Percentiles rank a stretch among this genome's conserved stretches.
Evolutionary conservation across 1,140 invertebrate species (phyloP).

Genomic region (Lucilia sericata): DNA sequence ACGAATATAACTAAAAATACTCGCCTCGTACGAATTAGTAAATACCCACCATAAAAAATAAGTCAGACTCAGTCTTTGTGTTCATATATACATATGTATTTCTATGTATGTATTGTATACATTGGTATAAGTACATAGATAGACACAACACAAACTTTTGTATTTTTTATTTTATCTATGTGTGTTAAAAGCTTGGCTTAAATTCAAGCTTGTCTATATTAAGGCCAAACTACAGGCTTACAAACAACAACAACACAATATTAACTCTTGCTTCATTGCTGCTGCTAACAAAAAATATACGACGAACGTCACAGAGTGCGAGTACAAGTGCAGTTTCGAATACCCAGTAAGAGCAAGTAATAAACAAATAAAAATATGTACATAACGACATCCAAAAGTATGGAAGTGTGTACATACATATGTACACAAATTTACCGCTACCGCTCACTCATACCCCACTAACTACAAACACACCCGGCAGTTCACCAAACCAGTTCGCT

Average conservation of each 20-base stretch:
- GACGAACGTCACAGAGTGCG: not conserved
- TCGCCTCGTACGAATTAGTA: conserved; percentile 23
- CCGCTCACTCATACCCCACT: too few species aligned
- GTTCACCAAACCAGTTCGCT: too few species aligned
- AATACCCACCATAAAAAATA: conserved; percentile 25
- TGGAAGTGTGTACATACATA: not conserved
- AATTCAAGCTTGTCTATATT: conserved; percentile 39
- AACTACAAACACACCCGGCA: too few species aligned
- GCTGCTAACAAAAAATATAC: not conserved
- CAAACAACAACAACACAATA: not conserved
- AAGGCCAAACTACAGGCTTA: conserved; percentile 16
- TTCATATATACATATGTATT: too few species aligned
- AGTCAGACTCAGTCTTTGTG: too few species aligned
- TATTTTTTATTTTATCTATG: not conserved
- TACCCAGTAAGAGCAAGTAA: not conserved
- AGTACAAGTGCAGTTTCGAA: conserved; percentile 1
- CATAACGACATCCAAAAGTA: too few species aligned
- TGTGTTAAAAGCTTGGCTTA: conserved; percentile 41
- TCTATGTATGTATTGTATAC: too few species aligned
- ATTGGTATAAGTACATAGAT: not conserved
- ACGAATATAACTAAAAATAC: conserved; percentile 31
- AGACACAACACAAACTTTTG: not conserved
- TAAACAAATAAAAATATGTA: not conserved
- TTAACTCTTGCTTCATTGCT: conserved; percentile 10
- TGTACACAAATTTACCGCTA: not conserved